Evolutionary conservation across 2,797 vertebrate genomes (phyloP).

Genomic region (Rhadinocentrus ornatus): DNA sequence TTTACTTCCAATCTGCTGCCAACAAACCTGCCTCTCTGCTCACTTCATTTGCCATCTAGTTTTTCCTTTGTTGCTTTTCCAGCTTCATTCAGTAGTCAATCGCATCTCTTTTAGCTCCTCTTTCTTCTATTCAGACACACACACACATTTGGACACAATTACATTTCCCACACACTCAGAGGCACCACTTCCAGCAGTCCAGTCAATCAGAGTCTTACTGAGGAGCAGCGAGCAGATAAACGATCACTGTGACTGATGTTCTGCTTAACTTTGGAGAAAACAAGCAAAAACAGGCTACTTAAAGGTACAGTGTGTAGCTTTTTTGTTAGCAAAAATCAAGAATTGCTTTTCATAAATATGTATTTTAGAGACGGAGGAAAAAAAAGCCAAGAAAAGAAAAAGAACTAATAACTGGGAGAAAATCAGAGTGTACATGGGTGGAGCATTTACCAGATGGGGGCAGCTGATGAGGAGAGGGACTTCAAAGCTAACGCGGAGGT

Average conservation of each 20-base stretch:
- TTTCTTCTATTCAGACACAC: conserved; percentile 12
- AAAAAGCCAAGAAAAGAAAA: no score
- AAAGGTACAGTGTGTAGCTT: no score
- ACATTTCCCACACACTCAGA: conserved; percentile 1
- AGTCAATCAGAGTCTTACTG: conserved; percentile 20
- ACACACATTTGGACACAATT: conserved; percentile 15
- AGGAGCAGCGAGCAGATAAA: conserved; percentile 15
- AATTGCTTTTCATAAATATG: no score
- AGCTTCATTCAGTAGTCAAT: conserved; percentile 38
- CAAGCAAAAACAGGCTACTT: not conserved
- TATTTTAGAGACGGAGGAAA: no score
- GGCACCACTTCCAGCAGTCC: conserved; percentile 15
- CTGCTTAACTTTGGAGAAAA: conserved; percentile 36
- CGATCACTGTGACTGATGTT: conserved; percentile 46
- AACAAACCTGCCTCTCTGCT: conserved; percentile 37
- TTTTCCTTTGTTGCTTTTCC: conserved; percentile 45
- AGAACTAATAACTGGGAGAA: no score
- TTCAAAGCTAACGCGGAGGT: no score
- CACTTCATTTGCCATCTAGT: conserved; percentile 37
- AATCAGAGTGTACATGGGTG: no score
- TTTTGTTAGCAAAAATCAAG: no score
- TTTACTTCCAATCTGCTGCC: conserved; percentile 38
- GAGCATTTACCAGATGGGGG: no score
- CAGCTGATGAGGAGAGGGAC: no score
- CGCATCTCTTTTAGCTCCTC: conserved; percentile 21